phyloP scores from a whole-genome alignment of 2,888 invertebrate species.

The Zygogramma bicolorata region DNA sequence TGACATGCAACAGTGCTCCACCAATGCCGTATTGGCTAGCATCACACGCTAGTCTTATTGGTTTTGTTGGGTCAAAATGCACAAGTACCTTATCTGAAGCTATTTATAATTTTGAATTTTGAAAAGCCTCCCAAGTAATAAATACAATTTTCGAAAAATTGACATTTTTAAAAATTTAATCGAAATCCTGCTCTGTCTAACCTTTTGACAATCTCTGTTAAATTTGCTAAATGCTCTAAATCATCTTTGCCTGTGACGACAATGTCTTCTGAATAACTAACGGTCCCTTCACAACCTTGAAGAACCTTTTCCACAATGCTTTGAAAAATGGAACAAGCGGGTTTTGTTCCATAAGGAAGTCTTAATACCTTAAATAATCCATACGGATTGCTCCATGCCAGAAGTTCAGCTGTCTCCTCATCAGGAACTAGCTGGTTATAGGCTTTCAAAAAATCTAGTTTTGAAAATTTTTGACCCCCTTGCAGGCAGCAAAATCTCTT shows the following conservation, averaged over 20 bases:
- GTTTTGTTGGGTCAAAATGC: conserved; percentile 23
- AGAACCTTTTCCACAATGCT: too few species aligned
- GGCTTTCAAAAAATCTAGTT: conserved; percentile 54
- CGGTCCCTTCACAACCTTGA: too few species aligned
- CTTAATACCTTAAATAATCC: conserved; percentile 22
- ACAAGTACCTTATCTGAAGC: conserved; percentile 29
- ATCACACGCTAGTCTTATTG: conserved; percentile 25
- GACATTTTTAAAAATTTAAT: too few species aligned
- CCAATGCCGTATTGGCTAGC: conserved; percentile 20
- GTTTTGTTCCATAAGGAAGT: conserved; percentile 59
- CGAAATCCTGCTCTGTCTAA: too few species aligned
- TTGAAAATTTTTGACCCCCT: conserved; percentile 32
- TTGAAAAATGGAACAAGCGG: too few species aligned
- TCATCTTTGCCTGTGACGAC: too few species aligned
- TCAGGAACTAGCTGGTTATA: conserved; percentile 49
- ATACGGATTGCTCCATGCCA: conserved; percentile 45
- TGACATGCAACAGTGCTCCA: conserved; percentile 27
- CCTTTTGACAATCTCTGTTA: too few species aligned
- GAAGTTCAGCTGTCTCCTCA: conserved; percentile 58
- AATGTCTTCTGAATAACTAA: too few species aligned
- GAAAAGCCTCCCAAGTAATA: too few species aligned
- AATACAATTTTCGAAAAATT: too few species aligned
- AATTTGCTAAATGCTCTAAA: too few species aligned
- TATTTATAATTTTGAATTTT: conserved; percentile 51
- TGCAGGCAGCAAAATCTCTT: too few species aligned